A percentile compares a stretch with the other conserved stretches of the same genome.
phyloP scores from a whole-genome alignment of 2,888 invertebrate genomes.

The Synergus gifuensis region DNA sequence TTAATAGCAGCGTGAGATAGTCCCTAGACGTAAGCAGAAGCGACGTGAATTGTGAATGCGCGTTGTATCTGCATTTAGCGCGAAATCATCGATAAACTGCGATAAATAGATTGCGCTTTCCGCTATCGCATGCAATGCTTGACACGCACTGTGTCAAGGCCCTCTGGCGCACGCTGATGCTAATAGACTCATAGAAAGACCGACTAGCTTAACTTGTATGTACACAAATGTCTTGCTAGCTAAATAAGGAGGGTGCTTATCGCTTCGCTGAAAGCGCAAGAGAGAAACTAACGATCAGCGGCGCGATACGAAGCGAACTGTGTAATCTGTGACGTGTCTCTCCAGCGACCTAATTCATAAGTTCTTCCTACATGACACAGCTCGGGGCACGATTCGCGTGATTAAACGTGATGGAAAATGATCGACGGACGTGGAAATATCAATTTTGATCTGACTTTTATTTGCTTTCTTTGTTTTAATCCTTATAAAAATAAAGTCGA shows the following conservation, averaged over 20 bases:
- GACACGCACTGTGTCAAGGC: constrained; percentile 77
- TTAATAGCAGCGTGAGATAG: constrained; percentile 50
- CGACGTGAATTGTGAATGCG: constrained; percentile 47
- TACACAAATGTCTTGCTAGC: constrained; percentile 2
- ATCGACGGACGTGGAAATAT: constrained; percentile 48
- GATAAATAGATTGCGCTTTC: constrained; percentile 77
- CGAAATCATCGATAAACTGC: constrained; percentile 72
- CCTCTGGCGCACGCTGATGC: constrained; percentile 69
- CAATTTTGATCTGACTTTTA: constrained; percentile 32
- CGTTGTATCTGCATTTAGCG: constrained; percentile 60
- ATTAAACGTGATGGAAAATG: constrained; percentile 53
- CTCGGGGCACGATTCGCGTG: constrained; percentile 48
- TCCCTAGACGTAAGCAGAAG: constrained; percentile 33
- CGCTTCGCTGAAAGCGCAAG: constrained; percentile 5
- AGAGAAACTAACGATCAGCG: constrained; percentile 49
- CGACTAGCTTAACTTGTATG: constrained; percentile 44
- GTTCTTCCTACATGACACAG: constrained; percentile 66
- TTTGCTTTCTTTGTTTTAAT: constrained; percentile 29
- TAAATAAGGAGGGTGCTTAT: background rate
- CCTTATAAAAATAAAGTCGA: background rate
- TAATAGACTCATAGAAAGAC: constrained; percentile 69
- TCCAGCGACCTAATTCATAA: constrained; percentile 69
- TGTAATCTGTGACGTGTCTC: constrained; percentile 68
- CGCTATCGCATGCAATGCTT: constrained; percentile 75
- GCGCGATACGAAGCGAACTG: constrained; percentile 56